A percentile compares a stretch with the other conserved stretches of the same genome.
Evolutionary conservation across 1,140 invertebrate species (phyloP).

Genomic region (Watersipora subatra): DNA sequence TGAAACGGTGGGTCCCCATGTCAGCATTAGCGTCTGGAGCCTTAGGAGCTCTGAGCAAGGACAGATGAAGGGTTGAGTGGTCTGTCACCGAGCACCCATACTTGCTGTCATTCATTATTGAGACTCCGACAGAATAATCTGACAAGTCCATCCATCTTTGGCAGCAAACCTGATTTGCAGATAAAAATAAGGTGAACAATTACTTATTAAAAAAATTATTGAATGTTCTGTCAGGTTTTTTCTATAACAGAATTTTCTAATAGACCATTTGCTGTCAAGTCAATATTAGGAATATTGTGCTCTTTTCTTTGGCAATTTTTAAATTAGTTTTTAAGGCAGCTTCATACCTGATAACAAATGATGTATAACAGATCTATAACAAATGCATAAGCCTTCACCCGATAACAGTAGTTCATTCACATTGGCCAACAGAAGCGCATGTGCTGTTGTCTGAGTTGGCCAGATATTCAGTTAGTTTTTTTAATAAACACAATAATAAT

Average conservation of each 20-base stretch:
- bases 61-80: slow-evolving; percentile 19
- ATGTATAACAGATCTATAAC: too few relatives aligned
- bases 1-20: slow-evolving; percentile 43
- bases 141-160: slow-evolving; percentile 45
- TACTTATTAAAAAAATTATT: background rate
- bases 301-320: background rate
- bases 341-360: too few relatives aligned
- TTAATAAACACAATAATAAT: too few relatives aligned
- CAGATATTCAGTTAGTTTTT: too few relatives aligned
- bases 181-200: background rate
- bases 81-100: slow-evolving; percentile 44
- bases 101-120: slow-evolving; percentile 46
- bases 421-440: too few relatives aligned
- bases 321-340: background rate
- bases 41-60: slow-evolving; percentile 42
- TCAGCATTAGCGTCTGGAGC: slow-evolving; percentile 43
- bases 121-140: slow-evolving; percentile 43
- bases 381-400: too few relatives aligned
- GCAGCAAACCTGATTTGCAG: slow-evolving; percentile 39
- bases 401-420: too few relatives aligned
- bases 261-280: background rate
- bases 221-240: background rate
- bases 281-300: background rate
- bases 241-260: background rate
- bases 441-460: too few relatives aligned